Evolutionary conservation across 2,888 invertebrate genomes (phyloP).

Genomic region (Teleogryllus oceanicus): DNA sequence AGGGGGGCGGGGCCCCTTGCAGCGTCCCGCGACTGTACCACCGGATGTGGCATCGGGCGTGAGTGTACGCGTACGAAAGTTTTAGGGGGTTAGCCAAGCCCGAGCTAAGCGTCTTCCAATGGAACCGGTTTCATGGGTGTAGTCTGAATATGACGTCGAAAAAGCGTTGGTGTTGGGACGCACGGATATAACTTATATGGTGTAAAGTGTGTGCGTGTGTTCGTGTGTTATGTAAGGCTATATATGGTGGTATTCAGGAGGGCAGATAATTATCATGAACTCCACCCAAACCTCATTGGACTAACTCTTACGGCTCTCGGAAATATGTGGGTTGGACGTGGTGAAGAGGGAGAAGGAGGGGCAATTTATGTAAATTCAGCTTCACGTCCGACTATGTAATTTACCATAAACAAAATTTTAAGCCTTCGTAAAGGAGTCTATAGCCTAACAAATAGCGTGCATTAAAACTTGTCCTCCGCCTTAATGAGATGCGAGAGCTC

Average conservation of each 20-base stretch:
- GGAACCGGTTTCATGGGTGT: slow-evolving; percentile 36
- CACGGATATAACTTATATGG: slow-evolving; percentile 31
- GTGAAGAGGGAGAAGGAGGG: slow-evolving; percentile 21
- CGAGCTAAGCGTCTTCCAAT: slow-evolving; percentile 27
- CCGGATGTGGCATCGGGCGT: slow-evolving; percentile 12
- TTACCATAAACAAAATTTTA: slow-evolving; percentile 29
- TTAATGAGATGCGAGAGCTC: slow-evolving; percentile 18
- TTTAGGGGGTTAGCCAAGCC: not conserved
- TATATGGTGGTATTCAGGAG: slow-evolving; percentile 36
- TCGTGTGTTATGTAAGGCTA: slow-evolving; percentile 35
- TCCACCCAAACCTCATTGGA: slow-evolving; percentile 35
- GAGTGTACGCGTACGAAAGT: not conserved
- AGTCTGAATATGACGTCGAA: slow-evolving; percentile 34
- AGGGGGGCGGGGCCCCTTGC: not conserved
- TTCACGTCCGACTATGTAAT: slow-evolving; percentile 28
- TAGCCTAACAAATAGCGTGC: not conserved
- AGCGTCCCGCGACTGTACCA: not conserved
- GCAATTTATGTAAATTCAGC: slow-evolving; percentile 34
- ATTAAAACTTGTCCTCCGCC: not conserved
- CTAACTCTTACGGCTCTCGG: slow-evolving; percentile 18
- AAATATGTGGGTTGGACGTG: slow-evolving; percentile 31
- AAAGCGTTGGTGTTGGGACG: slow-evolving; percentile 32
- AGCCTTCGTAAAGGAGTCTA: not conserved
- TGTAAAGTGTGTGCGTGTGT: slow-evolving; percentile 28
- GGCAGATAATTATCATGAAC: slow-evolving; percentile 35